Conservation (phyloP, 2,113 vertebrate genomes). For the Perca schrenkii region DNA sequence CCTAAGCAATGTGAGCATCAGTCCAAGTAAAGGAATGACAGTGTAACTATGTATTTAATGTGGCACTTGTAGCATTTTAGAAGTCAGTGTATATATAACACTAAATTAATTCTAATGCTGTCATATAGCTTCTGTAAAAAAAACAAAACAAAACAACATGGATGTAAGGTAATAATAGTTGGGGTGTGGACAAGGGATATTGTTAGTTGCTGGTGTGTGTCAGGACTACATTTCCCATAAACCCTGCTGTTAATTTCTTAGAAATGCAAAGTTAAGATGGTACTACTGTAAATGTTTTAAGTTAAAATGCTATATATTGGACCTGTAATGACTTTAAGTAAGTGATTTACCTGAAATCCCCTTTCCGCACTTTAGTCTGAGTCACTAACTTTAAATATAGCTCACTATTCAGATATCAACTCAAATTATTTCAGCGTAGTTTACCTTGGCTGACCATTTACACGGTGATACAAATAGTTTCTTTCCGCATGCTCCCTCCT, state of each 20-base stretch:
- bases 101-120: neutral
- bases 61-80: neutral
- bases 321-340: neutral
- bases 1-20: neutral
- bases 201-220: neutral
- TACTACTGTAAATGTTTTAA: neutral
- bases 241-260: neutral
- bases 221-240: conserved; percentile 5
- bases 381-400: conserved; percentile 18
- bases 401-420: neutral
- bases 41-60: neutral
- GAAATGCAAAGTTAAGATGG: neutral
- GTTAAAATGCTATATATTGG: neutral
- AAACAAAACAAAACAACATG: neutral
- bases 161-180: neutral
- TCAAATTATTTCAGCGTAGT: neutral
- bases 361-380: neutral
- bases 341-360: conserved; percentile 4
- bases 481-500: neutral
- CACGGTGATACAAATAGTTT: conserved; percentile 8
- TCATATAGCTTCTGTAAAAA: neutral
- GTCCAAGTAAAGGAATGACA: neutral
- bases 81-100: neutral
- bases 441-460: conserved; percentile 8
- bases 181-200: neutral